A percentile compares a stretch with the other conserved stretches of the same genome.
Conservation (phyloP, 2,113 vertebrate species). For the Mus pahari region DNA sequence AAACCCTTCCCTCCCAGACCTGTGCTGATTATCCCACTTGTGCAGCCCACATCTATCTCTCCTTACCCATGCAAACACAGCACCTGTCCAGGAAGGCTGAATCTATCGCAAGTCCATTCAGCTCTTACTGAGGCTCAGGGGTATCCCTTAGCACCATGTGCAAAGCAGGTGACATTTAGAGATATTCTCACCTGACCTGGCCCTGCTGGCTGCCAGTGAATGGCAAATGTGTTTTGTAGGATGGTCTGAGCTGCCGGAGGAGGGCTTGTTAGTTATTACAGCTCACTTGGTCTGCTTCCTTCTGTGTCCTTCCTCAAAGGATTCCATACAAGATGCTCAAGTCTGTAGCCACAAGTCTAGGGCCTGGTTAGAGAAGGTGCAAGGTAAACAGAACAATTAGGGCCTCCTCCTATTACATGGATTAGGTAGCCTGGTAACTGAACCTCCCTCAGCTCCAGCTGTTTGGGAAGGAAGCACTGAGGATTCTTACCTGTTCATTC, state of each 20-base stretch:
- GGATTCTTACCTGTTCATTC: conserved; percentile 45
- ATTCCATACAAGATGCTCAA: neutral
- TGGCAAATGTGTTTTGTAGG: no score
- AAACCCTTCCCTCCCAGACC: neutral
- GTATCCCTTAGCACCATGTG: neutral
- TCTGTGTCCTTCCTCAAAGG: neutral
- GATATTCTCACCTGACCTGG: neutral
- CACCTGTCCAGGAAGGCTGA: neutral
- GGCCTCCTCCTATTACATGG: conserved; percentile 71
- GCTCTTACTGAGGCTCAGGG: neutral
- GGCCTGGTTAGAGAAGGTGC: conserved; percentile 45
- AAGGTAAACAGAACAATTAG: conserved; percentile 79
- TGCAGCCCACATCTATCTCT: neutral
- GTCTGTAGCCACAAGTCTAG: neutral
- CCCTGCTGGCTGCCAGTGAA: neutral
- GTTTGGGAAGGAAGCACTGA: neutral
- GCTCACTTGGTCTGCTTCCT: neutral
- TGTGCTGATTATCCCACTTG: neutral
- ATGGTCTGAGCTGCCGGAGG: neutral
- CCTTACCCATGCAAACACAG: neutral
- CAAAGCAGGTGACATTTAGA: neutral
- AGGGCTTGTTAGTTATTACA: neutral
- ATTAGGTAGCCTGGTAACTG: conserved; percentile 74
- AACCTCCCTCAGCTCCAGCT: conserved; percentile 43
- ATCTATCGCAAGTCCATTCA: no score